These are phyloP conservation scores for Cepaea hortensis DNA, from an alignment of 2,888 invertebrate genomes.

Conservation along the genomic window DNA sequence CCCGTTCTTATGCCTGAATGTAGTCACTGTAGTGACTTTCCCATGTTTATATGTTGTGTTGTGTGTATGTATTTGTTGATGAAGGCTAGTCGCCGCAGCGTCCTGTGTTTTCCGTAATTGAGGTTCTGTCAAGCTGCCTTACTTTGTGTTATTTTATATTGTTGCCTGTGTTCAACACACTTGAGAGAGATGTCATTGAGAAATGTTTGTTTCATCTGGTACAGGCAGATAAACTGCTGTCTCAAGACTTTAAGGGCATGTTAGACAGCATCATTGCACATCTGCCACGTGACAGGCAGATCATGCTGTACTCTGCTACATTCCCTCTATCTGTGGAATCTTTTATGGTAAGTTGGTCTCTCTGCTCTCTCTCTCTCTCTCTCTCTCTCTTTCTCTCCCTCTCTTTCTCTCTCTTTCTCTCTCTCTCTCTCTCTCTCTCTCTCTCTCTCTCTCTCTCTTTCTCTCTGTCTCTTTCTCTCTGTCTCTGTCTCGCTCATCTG, in stretches of 20 bases:
- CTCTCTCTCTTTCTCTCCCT: background rate
- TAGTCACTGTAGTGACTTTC: too few species aligned
- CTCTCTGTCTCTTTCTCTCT: too few species aligned
- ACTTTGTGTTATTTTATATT: too few species aligned
- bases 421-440: background rate
- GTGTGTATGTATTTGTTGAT: too few species aligned
- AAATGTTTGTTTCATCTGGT: conserved; percentile 29
- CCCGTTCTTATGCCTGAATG: too few species aligned
- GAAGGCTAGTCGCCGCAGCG: too few species aligned
- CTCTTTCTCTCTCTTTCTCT: background rate
- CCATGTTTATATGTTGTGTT: too few species aligned
- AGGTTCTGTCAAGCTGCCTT: too few species aligned
- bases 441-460: background rate
- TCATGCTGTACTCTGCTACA: conserved; percentile 98
- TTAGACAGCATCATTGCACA: conserved; percentile 95
- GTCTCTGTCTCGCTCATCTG: too few species aligned
- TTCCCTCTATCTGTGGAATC: conserved; percentile 98
- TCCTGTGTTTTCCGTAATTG: too few species aligned
- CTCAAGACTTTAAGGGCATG: conserved; percentile 99
- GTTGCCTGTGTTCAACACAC: too few species aligned
- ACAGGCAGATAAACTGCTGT: conserved; percentile 95
- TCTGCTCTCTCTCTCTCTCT: background rate
- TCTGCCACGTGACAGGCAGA: conserved; percentile 96
- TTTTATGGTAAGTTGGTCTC: conserved; percentile 85
- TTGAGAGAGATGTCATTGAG: too few species aligned